A percentile compares a stretch with the other conserved stretches of the same genome.
These are phyloP conservation scores for Vandiemenella viatica DNA, from an alignment of 2,888 invertebrate species.

Conservation along the genomic window DNA sequence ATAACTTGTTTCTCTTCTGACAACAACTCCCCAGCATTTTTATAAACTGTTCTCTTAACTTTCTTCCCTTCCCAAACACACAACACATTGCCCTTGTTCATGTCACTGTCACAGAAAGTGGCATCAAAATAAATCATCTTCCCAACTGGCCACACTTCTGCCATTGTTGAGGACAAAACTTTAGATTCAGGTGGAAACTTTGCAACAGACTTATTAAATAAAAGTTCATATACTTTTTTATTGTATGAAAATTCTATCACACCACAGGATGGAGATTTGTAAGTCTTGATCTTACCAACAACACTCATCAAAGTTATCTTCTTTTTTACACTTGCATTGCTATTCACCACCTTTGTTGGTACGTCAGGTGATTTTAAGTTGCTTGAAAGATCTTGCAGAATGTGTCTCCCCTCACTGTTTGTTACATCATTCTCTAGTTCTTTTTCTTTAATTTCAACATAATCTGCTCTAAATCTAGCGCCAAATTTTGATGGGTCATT, in stretches of 20 bases:
- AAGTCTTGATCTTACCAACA: background rate
- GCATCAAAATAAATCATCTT: background rate
- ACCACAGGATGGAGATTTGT: background rate
- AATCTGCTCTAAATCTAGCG: background rate
- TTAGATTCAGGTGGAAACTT: background rate
- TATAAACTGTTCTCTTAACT: too few relatives aligned
- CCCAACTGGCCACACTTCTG: background rate
- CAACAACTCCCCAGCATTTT: too few relatives aligned
- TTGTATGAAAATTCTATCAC: background rate
- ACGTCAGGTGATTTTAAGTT: too few relatives aligned
- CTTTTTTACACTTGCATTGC: background rate
- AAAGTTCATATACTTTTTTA: background rate
- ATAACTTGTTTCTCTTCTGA: too few relatives aligned
- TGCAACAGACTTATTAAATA: background rate
- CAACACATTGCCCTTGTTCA: too few relatives aligned
- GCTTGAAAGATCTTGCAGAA: too few relatives aligned
- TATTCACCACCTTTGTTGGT: background rate
- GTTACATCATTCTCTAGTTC: too few relatives aligned
- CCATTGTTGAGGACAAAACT: background rate
- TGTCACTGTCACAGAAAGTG: too few relatives aligned
- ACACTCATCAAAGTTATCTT: background rate
- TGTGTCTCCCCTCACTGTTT: too few relatives aligned
- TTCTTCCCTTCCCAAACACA: too few relatives aligned
- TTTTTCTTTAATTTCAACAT: background rate
- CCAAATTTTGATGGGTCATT: background rate